These are phyloP conservation scores for Thereva unica DNA, from an alignment of 2,888 invertebrate genomes.

Conservation along the genomic window DNA sequence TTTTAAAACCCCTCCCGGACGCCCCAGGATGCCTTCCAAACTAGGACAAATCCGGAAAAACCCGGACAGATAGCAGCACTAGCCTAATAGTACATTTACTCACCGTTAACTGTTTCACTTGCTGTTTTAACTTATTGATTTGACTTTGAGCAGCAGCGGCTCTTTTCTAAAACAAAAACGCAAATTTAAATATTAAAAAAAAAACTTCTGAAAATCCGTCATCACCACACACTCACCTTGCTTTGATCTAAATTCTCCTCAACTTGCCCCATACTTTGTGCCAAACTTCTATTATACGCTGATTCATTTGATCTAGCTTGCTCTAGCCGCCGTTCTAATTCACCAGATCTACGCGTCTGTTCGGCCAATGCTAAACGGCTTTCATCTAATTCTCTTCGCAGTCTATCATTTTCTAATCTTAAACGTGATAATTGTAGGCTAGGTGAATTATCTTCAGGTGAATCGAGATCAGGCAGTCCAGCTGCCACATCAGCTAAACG, in stretches of 20 bases:
- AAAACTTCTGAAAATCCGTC: background rate
- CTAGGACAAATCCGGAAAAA: too few relatives aligned
- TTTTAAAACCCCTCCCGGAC: too few relatives aligned
- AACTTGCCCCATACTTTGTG: slow-evolving; percentile 63
- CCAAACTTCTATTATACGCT: slow-evolving; percentile 61
- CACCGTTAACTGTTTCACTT: slow-evolving; percentile 73
- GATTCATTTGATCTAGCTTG: slow-evolving; percentile 60
- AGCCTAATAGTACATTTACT: slow-evolving; percentile 43
- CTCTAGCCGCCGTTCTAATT: slow-evolving; percentile 62
- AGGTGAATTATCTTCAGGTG: slow-evolving; percentile 54
- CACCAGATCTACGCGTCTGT: slow-evolving; percentile 61
- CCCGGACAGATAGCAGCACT: too few relatives aligned
- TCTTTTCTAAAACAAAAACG: slow-evolving; percentile 61
- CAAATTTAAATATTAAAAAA: background rate
- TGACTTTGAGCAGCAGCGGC: slow-evolving; percentile 66
- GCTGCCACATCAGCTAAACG: slow-evolving; percentile 57
- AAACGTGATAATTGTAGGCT: slow-evolving; percentile 50
- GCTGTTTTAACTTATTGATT: slow-evolving; percentile 67
- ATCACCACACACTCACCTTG: slow-evolving; percentile 57
- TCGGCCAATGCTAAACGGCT: slow-evolving; percentile 62
- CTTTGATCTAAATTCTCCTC: slow-evolving; percentile 65
- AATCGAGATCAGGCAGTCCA: slow-evolving; percentile 54
- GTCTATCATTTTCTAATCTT: slow-evolving; percentile 56
- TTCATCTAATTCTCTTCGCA: slow-evolving; percentile 63
- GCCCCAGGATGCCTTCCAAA: too few relatives aligned